Evolutionary conservation across 2,113 vertebrate species (phyloP).

Genomic region (Platysteira castanea): DNA sequence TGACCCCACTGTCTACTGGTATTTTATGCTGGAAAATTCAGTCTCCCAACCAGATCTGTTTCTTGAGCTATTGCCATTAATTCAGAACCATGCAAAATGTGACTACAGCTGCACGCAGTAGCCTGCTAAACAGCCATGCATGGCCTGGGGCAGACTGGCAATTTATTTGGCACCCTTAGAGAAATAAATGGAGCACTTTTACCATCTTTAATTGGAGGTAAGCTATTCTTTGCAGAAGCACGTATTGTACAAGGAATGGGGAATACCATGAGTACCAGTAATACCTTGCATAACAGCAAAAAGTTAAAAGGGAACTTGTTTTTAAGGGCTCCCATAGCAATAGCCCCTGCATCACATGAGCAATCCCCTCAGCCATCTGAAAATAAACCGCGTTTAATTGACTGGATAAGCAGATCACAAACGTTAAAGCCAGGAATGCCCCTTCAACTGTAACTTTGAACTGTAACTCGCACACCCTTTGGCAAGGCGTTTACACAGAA

Average conservation of each 20-base stretch:
- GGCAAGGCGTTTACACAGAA: slow-evolving; percentile 22
- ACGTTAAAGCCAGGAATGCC: slow-evolving; percentile 63
- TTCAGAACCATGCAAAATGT: neutral
- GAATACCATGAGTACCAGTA: slow-evolving; percentile 63
- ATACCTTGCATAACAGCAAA: slow-evolving; percentile 60
- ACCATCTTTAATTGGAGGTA: slow-evolving; percentile 12
- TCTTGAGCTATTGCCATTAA: neutral
- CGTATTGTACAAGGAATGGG: slow-evolving; percentile 31
- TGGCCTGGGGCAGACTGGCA: neutral
- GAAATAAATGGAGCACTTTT: neutral
- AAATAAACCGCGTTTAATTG: slow-evolving; percentile 51
- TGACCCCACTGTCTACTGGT: neutral
- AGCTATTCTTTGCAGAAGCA: slow-evolving; percentile 43
- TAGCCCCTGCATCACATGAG: slow-evolving; percentile 19
- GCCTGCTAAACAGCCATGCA: neutral
- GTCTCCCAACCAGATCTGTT: neutral
- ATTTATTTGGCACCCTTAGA: neutral
- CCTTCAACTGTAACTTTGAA: slow-evolving; percentile 69
- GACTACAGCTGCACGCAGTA: neutral
- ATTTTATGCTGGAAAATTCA: neutral
- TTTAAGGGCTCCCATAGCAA: slow-evolving; percentile 33
- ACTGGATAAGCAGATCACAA: slow-evolving; percentile 56
- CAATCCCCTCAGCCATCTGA: slow-evolving; percentile 48
- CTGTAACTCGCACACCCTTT: slow-evolving; percentile 46
- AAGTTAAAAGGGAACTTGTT: slow-evolving; percentile 48